Conservation (phyloP, 2,888 invertebrate species). For the Yponomeuta malinellus region DNA sequence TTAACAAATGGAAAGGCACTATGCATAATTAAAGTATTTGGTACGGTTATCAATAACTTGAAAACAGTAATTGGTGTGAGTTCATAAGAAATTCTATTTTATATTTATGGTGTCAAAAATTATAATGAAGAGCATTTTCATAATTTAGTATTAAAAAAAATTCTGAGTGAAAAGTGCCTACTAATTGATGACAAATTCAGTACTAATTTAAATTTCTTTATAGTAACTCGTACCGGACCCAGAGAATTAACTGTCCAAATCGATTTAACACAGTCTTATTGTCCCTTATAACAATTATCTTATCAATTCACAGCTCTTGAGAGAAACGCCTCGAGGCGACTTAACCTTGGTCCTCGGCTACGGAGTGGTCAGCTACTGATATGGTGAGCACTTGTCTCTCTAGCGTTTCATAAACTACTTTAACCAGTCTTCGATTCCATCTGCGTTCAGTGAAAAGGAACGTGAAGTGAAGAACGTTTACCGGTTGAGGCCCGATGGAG, state of each 20-base stretch:
- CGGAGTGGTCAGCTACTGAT: constrained; percentile 55
- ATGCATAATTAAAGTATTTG: constrained; percentile 29
- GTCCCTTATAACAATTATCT: constrained; percentile 38
- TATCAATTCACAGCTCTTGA: constrained; percentile 49
- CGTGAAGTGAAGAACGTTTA: constrained; percentile 34
- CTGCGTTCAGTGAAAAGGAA: constrained; percentile 33
- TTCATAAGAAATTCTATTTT: not conserved
- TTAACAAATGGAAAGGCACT: constrained; percentile 58
- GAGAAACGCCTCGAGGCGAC: constrained; percentile 30
- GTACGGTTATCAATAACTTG: constrained; percentile 1
- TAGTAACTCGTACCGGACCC: constrained; percentile 13
- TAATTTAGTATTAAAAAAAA: not conserved
- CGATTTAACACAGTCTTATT: constrained; percentile 48
- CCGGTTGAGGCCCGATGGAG: constrained; percentile 56
- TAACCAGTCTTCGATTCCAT: constrained; percentile 65
- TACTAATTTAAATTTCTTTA: not conserved
- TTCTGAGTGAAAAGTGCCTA: constrained; percentile 6
- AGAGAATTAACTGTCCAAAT: constrained; percentile 19
- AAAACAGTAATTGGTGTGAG: constrained; percentile 3
- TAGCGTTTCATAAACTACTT: constrained; percentile 51
- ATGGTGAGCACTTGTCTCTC: constrained; percentile 53
- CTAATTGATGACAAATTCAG: not conserved
- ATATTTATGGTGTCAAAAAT: constrained; percentile 1
- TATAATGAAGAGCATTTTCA: not conserved
- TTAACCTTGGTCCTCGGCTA: constrained; percentile 55